A percentile compares a stretch with the other conserved stretches of the same genome.
phyloP scores from a whole-genome alignment of 1,140 invertebrate genomes.

The Lepidostoma basale region DNA sequence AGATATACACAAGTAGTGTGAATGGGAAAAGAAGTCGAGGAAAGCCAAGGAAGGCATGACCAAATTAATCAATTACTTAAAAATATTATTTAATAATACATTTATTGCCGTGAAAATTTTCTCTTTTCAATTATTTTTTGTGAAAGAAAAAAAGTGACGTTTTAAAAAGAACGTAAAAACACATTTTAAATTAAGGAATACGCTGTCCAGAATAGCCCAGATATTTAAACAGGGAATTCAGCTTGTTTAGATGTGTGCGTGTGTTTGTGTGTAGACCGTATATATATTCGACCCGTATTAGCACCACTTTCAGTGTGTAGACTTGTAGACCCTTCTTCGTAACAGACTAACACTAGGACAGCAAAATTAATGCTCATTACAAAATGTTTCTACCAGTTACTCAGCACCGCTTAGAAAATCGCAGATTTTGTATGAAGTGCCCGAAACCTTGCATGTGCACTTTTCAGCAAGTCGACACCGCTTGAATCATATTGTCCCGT shows the following conservation, averaged over 20 bases:
- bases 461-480: conserved; percentile 11
- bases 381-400: neutral
- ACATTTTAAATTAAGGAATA: too few species aligned
- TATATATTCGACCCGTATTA: conserved; percentile 14
- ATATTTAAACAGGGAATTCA: conserved; percentile 16
- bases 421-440: neutral
- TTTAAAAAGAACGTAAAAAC: too few species aligned
- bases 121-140: too few species aligned
- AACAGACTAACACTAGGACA: neutral
- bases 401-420: too few species aligned
- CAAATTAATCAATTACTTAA: too few species aligned
- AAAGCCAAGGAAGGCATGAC: too few species aligned
- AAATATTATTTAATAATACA: too few species aligned
- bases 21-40: too few species aligned
- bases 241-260: neutral
- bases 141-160: too few species aligned
- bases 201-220: too few species aligned
- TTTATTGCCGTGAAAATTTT: too few species aligned
- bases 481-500: conserved; percentile 20
- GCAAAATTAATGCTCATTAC: neutral
- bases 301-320: conserved; percentile 20
- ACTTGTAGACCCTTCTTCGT: conserved; percentile 5
- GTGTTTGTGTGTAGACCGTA: conserved; percentile 1
- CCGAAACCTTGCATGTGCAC: conserved; percentile 8
- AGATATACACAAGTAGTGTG: too few species aligned